These are phyloP conservation scores for Hirtodrosophila alboralis DNA, from an alignment of 2,888 invertebrate genomes.

Conservation along the genomic window DNA sequence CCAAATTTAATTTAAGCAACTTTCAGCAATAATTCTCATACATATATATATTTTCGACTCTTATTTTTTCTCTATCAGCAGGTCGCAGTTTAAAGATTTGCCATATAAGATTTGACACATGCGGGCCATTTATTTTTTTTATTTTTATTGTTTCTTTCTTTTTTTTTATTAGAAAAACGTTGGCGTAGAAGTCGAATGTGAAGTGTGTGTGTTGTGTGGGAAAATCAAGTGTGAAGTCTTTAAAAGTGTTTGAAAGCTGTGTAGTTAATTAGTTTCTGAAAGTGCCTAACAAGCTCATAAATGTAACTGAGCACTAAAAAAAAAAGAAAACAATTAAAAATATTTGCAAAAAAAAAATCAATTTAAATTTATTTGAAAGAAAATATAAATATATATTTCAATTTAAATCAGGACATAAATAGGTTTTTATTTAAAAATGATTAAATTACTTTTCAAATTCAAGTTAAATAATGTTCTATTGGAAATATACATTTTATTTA, in stretches of 20 bases:
- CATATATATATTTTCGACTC: neutral
- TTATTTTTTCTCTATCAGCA: constrained; percentile 12
- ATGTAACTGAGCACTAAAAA: neutral
- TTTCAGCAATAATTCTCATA: constrained; percentile 40
- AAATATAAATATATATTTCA: too few species aligned
- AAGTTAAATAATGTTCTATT: too few species aligned
- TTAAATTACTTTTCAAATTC: too few species aligned
- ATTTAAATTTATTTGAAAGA: too few species aligned
- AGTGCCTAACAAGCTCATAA: neutral
- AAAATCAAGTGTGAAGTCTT: constrained; percentile 21
- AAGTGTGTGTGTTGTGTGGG: constrained; percentile 29
- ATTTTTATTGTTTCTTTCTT: too few species aligned
- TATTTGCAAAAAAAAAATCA: too few species aligned
- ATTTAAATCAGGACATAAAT: too few species aligned
- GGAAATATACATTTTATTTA: too few species aligned
- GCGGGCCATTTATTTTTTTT: too few species aligned
- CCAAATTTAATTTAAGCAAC: constrained; percentile 27
- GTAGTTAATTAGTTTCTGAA: constrained; percentile 8
- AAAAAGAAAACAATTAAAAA: too few species aligned
- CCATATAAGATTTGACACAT: constrained; percentile 30
- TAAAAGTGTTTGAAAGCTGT: neutral
- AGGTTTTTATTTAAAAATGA: too few species aligned
- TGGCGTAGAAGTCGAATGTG: neutral
- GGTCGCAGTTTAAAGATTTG: constrained; percentile 23
- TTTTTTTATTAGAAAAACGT: constrained; percentile 10